Evolutionary conservation across 2,797 vertebrate genomes (phyloP), one percentile per base, ranked within the genome.

Genomic region (Acanthis flammea): DNA sequence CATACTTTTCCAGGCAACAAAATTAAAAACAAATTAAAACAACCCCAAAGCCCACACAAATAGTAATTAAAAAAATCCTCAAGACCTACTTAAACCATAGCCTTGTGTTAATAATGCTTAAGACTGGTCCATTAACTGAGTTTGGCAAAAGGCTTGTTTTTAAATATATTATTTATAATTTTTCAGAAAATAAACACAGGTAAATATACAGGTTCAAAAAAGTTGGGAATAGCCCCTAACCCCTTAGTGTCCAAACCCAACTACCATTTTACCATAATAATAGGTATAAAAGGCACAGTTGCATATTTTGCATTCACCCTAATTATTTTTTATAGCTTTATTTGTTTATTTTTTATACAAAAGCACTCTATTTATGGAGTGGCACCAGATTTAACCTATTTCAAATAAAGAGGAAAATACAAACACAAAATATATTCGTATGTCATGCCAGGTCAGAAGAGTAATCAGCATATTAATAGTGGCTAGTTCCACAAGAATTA

Each of bases 271-370:
- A 98, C 98, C 98, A 98, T 99, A 99, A 99, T 98, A 97, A 98
- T 98, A 97, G 99, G 98, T 99, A 99, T 99, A 99, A 99, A 99
- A 99, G 99, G 99, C 99, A 99, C 99, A 98, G 98, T 99, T 99
- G 99, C 99, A 99, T 99, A 99, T 99, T 98, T 99, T 98, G 99
- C 99, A 99, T 99, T 99, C 99, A 99, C 98, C 98, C 98, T 98
- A 98, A 97, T 97, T 96, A 90, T 94, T 97, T 95, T 97, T 97
- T 97, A 94, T 97, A 86, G 85, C 92, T 93, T 95, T 97, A 95
- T 97, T 97, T 79, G 74, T 97, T 93, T 96, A 92, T 98, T 97
- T 97, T 97, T 97, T 98, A 98, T 98, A 98, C 98, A 99, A 98
- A 99, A 99, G 98, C 98, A 99, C 98, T 99, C 98, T 98, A 98